Base-by-base conservation (phyloP, 2,113 vertebrate species). In the Podilymbus podiceps region DNA sequence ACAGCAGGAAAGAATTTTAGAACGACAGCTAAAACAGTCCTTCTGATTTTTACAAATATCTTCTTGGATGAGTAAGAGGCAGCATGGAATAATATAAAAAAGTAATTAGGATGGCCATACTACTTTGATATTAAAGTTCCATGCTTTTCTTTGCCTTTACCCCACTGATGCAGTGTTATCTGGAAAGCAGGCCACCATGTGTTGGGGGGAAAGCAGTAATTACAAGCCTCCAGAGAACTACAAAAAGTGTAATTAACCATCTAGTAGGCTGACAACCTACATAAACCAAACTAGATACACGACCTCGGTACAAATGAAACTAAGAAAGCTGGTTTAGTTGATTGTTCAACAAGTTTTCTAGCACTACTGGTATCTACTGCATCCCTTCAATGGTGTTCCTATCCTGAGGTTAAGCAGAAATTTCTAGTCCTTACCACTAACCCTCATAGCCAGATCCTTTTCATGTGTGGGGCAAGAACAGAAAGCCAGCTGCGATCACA, bases 141-240 rank as follows among this genome's bases (percentile, higher is more conserved):
- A 44, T 21, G 38, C 19, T 88, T 53, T 58, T 19, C 28, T 56
- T 63, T 66, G 33, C 9, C 35, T 53, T 46, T 47, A 9, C 40
- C 46, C 23, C 50, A 53, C 28, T n/a, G 44, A 49, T 49, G 33
- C n/a, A 56, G 42, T 7, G 20, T 6, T 88, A 66, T 5, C 30
- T 31, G 40, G 35, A 46, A 60, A 63, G 53, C 31, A 64, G 63
- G 21, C 11, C 21, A 59, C 24, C 0, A 0, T 3, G 5, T 7
- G 25, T 8, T 50, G 7, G 27, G 69, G 12, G 8, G 30, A 76
- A 44, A 85, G 31, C 72, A 30, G 12, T 27, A n/a, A 21, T 15
- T 15, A 58, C 12, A 84, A 58, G 19, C 7, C 42, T 62, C 50
- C 33, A 31, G 31, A 69, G 38, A 81, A 56, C 11, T 24, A 12